phyloP scores from a whole-genome alignment of 1,140 invertebrate species.

The Parapsyche elsis region DNA sequence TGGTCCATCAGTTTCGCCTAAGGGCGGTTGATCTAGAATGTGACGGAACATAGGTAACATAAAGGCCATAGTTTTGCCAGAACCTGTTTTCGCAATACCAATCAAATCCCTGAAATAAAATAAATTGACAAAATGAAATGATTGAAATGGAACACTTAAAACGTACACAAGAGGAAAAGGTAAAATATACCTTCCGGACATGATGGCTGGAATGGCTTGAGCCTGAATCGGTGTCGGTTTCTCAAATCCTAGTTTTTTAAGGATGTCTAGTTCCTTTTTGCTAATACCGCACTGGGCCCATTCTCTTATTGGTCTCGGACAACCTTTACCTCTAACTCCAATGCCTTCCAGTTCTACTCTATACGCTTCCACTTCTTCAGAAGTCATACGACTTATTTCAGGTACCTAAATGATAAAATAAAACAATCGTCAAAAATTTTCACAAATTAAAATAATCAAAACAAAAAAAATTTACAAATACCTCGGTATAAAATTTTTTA shows the following conservation, averaged over 20 bases:
- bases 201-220: constrained; percentile 98
- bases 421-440: neutral
- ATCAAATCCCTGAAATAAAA: constrained; percentile 85
- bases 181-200: constrained; percentile 79
- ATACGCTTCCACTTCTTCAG: constrained; percentile 88
- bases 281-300: constrained; percentile 99
- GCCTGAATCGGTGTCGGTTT: constrained; percentile 99
- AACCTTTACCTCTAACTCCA: constrained; percentile 86
- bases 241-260: constrained; percentile 94
- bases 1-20: constrained; percentile 97
- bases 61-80: constrained; percentile 98
- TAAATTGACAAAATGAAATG: constrained; percentile 56
- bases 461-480: constrained; percentile 58
- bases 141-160: constrained; percentile 17
- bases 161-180: neutral
- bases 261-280: constrained; percentile 93
- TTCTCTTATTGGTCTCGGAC: constrained; percentile 94
- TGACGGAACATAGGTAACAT: constrained; percentile 98
- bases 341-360: constrained; percentile 88
- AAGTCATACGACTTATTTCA: constrained; percentile 88
- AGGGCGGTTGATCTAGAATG: constrained; percentile 91
- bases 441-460: neutral
- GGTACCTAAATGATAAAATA: constrained; percentile 64
- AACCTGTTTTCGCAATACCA: constrained; percentile 99
- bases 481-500: constrained; percentile 98